These are phyloP conservation scores for Drosophila nigromelanica DNA, from an alignment of 1,140 invertebrate genomes.

Conservation along the genomic window DNA sequence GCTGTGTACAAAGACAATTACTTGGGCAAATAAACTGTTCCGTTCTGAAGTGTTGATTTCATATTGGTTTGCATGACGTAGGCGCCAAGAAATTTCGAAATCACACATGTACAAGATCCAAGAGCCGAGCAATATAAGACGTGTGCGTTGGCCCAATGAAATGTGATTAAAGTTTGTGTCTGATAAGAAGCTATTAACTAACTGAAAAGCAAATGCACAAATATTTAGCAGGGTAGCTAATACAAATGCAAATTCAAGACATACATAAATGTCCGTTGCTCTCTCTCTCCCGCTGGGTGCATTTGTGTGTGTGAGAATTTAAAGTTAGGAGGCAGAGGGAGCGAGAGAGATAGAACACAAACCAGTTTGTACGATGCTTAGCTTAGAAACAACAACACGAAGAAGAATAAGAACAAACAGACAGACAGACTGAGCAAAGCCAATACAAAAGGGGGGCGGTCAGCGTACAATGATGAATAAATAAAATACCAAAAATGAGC, in stretches of 20 bases:
- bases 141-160: slow-evolving; percentile 56
- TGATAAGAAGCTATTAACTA: slow-evolving; percentile 58
- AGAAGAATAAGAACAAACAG: slow-evolving; percentile 27
- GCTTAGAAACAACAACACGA: slow-evolving; percentile 64
- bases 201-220: slow-evolving; percentile 35
- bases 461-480: slow-evolving; percentile 24
- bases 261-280: slow-evolving; percentile 17
- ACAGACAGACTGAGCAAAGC: slow-evolving; percentile 20
- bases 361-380: slow-evolving; percentile 76
- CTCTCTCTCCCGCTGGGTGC: background rate
- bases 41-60: slow-evolving; percentile 45
- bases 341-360: slow-evolving; percentile 47
- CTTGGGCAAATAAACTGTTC: slow-evolving; percentile 55
- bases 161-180: slow-evolving; percentile 59
- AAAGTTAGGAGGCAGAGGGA: slow-evolving; percentile 28
- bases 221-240: slow-evolving; percentile 28
- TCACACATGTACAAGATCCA: slow-evolving; percentile 32
- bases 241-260: slow-evolving; percentile 35
- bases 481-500: slow-evolving; percentile 29
- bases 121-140: background rate
- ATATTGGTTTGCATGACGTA: slow-evolving; percentile 66
- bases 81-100: slow-evolving; percentile 63
- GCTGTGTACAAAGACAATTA: slow-evolving; percentile 64
- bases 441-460: slow-evolving; percentile 45
- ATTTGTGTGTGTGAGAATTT: slow-evolving; percentile 38